Base-by-base conservation (phyloP, 2,113 vertebrate species). In the Brachypteracias leptosomus region DNA sequence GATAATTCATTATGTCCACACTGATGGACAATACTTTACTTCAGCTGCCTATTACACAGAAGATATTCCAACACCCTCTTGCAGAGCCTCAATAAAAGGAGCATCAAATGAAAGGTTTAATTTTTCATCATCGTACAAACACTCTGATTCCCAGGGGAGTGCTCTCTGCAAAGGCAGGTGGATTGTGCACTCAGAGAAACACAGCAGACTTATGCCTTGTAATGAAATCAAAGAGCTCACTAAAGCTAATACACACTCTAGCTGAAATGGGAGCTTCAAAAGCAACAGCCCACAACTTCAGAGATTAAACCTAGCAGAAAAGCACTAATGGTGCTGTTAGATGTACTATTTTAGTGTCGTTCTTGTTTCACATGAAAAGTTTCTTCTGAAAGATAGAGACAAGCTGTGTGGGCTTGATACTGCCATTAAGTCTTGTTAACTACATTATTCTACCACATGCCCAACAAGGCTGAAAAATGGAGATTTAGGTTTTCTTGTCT, bases 191-290 rank as follows among this genome's bases (percentile, higher is more conserved):
- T 65, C 92, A 88, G 85, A 90, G 71, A 75, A 88, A 85, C 0
- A 15, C 68, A 78, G 83, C 77, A 95, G 70, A 95, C 55, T 88
- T 57, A 11, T 35, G 77, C 78, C 84, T 95, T 83, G 54, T 49
- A 93, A 93, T 86, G 87, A 95, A 96, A 95, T 92, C 93, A 94
- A 93, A 95, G 87, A 90, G 81, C 92, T 95, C 93, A 83, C 76
- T 84, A 94, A 89, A 94, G 66, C 91, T 87, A 95, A 93, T 68
- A 62, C 13, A 87, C 40, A 61, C 61, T 92, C 44, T 3, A 61
- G 57, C 22, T 82, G 74, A 92, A 97, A 96, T 82, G 0, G 75
- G 38, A 93, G 91, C 83, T 94, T 89, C 83, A 94, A 92, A 89
- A 93, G 91, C 71, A 95, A 75, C 62, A 88, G 88, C 68, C 75